Conservation (phyloP, 2,888 invertebrate species). For the Gandaritis pyraliata region DNA sequence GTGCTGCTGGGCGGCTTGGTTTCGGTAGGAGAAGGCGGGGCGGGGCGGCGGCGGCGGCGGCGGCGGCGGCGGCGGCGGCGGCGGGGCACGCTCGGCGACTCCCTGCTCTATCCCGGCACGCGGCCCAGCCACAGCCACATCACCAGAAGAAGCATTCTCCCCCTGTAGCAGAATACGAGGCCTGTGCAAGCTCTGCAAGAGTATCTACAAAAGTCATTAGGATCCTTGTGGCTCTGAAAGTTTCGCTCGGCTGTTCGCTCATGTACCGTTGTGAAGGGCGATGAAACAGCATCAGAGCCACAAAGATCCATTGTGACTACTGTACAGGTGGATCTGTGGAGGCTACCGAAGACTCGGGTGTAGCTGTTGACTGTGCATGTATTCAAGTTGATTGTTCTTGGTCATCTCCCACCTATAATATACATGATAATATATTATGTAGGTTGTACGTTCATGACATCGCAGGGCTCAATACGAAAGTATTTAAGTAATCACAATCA, state of each 20-base stretch:
- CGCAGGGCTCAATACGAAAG: too few relatives aligned
- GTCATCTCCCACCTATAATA: neutral
- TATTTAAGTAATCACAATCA: too few relatives aligned
- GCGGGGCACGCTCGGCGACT: neutral
- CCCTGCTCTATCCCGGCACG: neutral
- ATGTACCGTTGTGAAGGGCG: too few relatives aligned
- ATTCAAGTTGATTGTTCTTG: neutral
- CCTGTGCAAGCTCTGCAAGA: neutral
- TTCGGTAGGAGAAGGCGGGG: slow-evolving; percentile 15
- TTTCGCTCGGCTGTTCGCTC: too few relatives aligned
- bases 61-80: neutral
- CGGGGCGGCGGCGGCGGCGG: neutral
- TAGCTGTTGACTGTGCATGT: too few relatives aligned
- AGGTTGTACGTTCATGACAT: too few relatives aligned
- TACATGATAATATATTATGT: too few relatives aligned
- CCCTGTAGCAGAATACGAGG: neutral
- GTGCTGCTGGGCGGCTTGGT: slow-evolving; percentile 6
- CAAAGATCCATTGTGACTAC: too few relatives aligned
- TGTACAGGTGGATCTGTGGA: too few relatives aligned
- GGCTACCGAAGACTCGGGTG: too few relatives aligned
- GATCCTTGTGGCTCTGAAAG: neutral
- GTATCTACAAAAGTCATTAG: neutral
- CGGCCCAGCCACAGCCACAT: neutral
- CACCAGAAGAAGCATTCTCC: neutral
- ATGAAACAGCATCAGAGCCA: too few relatives aligned